phyloP scores from a whole-genome alignment of 2,113 vertebrate genomes.

The Anas platyrhynchos region DNA sequence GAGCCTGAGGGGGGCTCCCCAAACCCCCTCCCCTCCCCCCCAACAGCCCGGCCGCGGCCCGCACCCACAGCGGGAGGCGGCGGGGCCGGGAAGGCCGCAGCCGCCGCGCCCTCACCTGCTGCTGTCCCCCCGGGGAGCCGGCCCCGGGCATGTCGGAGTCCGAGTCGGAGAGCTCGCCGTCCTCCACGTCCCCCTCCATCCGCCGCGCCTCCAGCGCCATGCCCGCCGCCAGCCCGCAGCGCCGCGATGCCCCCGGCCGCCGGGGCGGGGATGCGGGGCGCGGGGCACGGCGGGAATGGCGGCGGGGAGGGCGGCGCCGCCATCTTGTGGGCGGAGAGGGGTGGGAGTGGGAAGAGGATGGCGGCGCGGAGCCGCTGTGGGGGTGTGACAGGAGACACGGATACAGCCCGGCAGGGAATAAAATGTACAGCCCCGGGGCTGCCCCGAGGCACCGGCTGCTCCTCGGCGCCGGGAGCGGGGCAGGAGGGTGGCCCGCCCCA shows the following conservation, averaged over 20 bases:
- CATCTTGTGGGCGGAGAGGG: accelerated
- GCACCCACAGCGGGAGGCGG: too few relatives aligned
- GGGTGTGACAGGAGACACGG: accelerated
- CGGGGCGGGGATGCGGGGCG: not conserved
- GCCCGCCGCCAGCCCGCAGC: not conserved
- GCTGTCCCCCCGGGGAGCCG: conserved; percentile 28
- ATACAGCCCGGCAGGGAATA: not conserved
- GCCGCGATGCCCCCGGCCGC: accelerated
- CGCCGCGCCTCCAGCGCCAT: conserved; percentile 79
- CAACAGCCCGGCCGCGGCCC: too few relatives aligned
- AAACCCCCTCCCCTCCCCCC: too few relatives aligned
- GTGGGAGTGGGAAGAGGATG: accelerated
- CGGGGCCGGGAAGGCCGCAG: too few relatives aligned
- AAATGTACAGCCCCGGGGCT: not conserved
- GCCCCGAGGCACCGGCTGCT: accelerated
- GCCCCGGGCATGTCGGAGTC: conserved; percentile 83
- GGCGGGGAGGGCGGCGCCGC: accelerated
- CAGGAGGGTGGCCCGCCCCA: too few relatives aligned
- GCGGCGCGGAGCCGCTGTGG: accelerated
- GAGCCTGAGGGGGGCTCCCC: too few relatives aligned
- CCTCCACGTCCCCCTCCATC: conserved; percentile 87
- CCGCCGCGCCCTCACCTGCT: conserved; percentile 15
- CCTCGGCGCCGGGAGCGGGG: accelerated
- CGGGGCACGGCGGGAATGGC: not conserved
- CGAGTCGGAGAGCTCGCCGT: conserved; percentile 89